Evolutionary conservation across 2,113 vertebrate species (phyloP).

Genomic region (Taxidea taxus): DNA sequence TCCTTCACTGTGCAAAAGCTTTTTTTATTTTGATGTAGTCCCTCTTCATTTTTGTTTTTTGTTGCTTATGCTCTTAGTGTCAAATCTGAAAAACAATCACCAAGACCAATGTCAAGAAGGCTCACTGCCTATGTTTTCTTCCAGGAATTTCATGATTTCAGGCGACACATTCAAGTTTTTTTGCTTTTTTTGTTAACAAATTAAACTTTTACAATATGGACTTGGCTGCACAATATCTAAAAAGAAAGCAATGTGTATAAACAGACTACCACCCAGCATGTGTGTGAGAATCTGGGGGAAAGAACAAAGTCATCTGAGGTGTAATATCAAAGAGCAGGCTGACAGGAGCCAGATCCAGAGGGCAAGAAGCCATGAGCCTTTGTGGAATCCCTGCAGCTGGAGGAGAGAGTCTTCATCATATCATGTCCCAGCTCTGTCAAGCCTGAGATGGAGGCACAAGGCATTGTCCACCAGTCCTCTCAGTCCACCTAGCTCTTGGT

Average conservation of each 20-base stretch:
- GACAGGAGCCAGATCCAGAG: neutral
- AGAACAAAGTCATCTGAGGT: neutral
- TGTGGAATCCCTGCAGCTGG: neutral
- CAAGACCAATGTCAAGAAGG: neutral
- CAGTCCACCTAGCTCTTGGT: too few species aligned
- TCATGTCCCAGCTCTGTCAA: constrained; percentile 90
- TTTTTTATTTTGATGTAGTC: neutral
- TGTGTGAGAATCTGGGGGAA: neutral
- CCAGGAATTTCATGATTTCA: neutral
- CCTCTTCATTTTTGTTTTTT: neutral
- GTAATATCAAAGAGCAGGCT: neutral
- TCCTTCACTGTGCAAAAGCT: neutral
- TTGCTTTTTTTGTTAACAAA: neutral
- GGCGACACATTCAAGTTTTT: neutral
- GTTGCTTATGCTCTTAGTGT: neutral
- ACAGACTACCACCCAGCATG: neutral
- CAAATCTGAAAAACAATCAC: neutral
- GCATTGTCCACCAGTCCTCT: constrained; percentile 92
- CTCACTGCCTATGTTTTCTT: neutral
- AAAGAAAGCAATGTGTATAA: neutral
- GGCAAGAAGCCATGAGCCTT: neutral
- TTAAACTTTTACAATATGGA: neutral
- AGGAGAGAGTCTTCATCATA: constrained; percentile 89
- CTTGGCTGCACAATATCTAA: neutral
- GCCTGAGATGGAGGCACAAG: constrained; percentile 92